Evolutionary conservation across 2,888 invertebrate species (phyloP).

Genomic region (Galerucella calmariensis): DNA sequence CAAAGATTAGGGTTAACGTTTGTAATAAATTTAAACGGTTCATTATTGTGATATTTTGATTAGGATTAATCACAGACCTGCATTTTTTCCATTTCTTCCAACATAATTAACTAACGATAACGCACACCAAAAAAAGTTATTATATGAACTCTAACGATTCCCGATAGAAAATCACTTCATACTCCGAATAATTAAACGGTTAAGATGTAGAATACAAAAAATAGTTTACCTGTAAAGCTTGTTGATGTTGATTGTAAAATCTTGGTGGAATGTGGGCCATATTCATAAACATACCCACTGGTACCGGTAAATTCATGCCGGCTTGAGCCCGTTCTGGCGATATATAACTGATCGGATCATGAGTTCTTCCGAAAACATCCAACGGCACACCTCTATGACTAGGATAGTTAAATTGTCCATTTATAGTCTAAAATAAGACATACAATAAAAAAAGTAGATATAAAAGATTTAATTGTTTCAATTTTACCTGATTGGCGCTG

Average conservation of each 20-base stretch:
- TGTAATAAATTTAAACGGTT: too few species aligned
- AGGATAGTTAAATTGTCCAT: constrained; percentile 49
- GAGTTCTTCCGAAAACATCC: constrained; percentile 76
- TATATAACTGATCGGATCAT: constrained; percentile 94
- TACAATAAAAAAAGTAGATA: neutral
- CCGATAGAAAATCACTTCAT: too few species aligned
- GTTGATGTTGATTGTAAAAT: constrained; percentile 80
- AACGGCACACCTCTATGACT: constrained; percentile 62
- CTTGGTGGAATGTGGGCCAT: constrained; percentile 83
- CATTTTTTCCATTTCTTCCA: too few species aligned
- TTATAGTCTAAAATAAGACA: constrained; percentile 42
- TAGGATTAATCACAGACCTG: too few species aligned
- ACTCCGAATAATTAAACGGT: too few species aligned
- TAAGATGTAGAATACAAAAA: too few species aligned
- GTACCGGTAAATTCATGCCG: constrained; percentile 87
- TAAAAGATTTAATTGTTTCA: constrained; percentile 9
- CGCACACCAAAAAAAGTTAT: too few species aligned
- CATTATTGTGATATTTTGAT: too few species aligned
- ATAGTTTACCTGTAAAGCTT: constrained; percentile 68
- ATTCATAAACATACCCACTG: constrained; percentile 94
- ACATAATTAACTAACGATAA: too few species aligned
- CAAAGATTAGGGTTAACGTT: too few species aligned
- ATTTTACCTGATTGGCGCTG: constrained; percentile 68
- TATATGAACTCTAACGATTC: too few species aligned
- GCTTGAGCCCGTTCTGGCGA: constrained; percentile 84